Evolutionary conservation across 2,888 invertebrate genomes (phyloP).

Genomic region (Cataglyphis altisquamis): DNA sequence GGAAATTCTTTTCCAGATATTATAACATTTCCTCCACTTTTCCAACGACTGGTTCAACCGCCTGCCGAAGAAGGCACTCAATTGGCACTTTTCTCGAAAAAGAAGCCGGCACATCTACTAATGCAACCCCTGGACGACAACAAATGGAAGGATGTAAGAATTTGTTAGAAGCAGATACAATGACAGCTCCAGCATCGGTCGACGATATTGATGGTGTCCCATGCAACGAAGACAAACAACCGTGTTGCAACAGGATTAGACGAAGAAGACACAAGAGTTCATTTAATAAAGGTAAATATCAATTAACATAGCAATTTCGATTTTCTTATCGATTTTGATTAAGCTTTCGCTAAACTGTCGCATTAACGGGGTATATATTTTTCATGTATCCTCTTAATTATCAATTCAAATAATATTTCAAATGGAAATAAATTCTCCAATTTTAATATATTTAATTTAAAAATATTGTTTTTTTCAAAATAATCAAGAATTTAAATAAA

Average conservation of each 20-base stretch:
- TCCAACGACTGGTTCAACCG: conserved; percentile 85
- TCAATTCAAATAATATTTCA: neutral
- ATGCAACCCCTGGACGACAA: conserved; percentile 67
- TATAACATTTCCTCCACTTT: conserved; percentile 86
- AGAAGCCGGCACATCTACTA: conserved; percentile 81
- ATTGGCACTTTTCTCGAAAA: conserved; percentile 89
- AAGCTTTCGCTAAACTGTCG: neutral
- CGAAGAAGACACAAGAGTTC: conserved; percentile 73
- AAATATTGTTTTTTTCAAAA: neutral
- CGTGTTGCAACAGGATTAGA: conserved; percentile 53
- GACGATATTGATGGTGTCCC: conserved; percentile 71
- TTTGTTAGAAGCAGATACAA: conserved; percentile 88
- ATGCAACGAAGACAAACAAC: conserved; percentile 52
- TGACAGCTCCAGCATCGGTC: conserved; percentile 87
- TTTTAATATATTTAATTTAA: neutral
- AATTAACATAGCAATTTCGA: neutral
- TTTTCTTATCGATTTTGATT: neutral
- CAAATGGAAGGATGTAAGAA: conserved; percentile 83
- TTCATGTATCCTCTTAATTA: neutral
- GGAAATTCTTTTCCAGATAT: conserved; percentile 82
- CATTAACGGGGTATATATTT: neutral
- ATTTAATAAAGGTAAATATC: conserved; percentile 75
- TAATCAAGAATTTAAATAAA: neutral
- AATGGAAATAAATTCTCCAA: neutral
- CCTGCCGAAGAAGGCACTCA: conserved; percentile 89